Conservation (phyloP, 2,888 invertebrate genomes). For the Brenthis ino region DNA sequence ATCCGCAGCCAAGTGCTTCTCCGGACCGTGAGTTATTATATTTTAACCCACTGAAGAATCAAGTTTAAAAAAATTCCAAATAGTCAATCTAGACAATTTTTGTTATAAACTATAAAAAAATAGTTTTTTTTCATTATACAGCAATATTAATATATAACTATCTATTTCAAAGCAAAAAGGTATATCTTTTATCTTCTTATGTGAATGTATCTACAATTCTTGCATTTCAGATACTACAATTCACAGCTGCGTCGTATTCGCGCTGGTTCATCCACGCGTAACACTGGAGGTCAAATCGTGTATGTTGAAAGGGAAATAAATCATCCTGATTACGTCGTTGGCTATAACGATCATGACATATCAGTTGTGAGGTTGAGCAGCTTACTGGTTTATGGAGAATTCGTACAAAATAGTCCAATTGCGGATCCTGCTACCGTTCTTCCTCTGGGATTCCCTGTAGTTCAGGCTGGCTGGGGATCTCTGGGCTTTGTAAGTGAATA, state of each 20-base stretch:
- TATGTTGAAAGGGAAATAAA: slow-evolving; percentile 41
- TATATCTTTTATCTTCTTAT: too few relatives aligned
- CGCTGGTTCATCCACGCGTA: slow-evolving; percentile 52
- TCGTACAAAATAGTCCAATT: slow-evolving; percentile 44
- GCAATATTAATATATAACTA: too few relatives aligned
- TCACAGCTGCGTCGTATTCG: slow-evolving; percentile 50
- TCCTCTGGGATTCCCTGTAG: slow-evolving; percentile 46
- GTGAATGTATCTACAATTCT: slow-evolving; percentile 22
- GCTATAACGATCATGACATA: slow-evolving; percentile 49
- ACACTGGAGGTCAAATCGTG: slow-evolving; percentile 50
- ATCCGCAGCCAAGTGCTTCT: slow-evolving; percentile 28
- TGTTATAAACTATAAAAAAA: too few relatives aligned
- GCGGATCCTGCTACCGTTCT: slow-evolving; percentile 29
- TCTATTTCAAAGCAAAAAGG: too few relatives aligned
- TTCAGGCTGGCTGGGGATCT: slow-evolving; percentile 54
- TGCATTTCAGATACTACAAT: slow-evolving; percentile 44
- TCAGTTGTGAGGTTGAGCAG: slow-evolving; percentile 43
- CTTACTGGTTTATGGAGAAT: slow-evolving; percentile 41
- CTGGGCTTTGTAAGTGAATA: slow-evolving; percentile 37
- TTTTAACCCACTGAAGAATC: too few relatives aligned
- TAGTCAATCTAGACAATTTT: too few relatives aligned
- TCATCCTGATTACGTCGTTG: slow-evolving; percentile 50
- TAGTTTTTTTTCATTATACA: too few relatives aligned
- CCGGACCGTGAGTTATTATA: slow-evolving; percentile 26
- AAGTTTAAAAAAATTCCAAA: too few relatives aligned